Base-by-base conservation (phyloP, 2,113 vertebrate genomes). In the Donacobius atricapilla region DNA sequence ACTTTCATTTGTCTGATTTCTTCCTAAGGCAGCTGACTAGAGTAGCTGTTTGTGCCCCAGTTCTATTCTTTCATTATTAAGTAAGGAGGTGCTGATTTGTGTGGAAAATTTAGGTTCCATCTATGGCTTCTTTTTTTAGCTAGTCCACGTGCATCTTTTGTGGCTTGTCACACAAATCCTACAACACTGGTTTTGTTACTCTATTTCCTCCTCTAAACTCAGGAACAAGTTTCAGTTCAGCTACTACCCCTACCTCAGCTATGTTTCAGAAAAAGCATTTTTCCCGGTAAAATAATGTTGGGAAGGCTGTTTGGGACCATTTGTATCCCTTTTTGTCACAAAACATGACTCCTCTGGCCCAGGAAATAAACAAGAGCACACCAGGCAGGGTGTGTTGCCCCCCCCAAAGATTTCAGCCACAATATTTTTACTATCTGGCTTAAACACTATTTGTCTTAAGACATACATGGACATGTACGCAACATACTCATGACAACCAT, bases 401-500 rank as follows among this genome's bases (percentile, higher is more conserved):
- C n/a, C n/a, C 48, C 44, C 35, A 85, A 53, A 33, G 33, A 16
- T 15, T 80, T 39, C 28, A 79, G 22, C 35, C 28, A 42, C 11
- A 39, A 10, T 7, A 24, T 42, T 79, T 89, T 82, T 30, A 56
- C 31, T 45, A 5, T n/a, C 40, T 88, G 44, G 24, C 23, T 61
- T 63, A 31, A 54, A 90, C 54, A 61, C 13, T 31, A 27, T 31
- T 78, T 85, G 19, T 31, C 48, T 28, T 63, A 42, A 39, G 6
- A 44, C 4, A 6, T 7, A n/a, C 5, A 20, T 1, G 16, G 56
- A 58, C 30, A 19, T 2, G 2, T 16, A 50, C 6, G 3, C 25
- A 45, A n/a, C 31, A 60, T 7, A 25, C 5, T 15, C 0, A 0
- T n/a, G 33, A 30, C 54, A 85, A 47, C 16, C 45, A 51, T 7